These are phyloP conservation scores for Coelinius sp. DNA, from an alignment of 2,888 invertebrate species.

Conservation along the genomic window DNA sequence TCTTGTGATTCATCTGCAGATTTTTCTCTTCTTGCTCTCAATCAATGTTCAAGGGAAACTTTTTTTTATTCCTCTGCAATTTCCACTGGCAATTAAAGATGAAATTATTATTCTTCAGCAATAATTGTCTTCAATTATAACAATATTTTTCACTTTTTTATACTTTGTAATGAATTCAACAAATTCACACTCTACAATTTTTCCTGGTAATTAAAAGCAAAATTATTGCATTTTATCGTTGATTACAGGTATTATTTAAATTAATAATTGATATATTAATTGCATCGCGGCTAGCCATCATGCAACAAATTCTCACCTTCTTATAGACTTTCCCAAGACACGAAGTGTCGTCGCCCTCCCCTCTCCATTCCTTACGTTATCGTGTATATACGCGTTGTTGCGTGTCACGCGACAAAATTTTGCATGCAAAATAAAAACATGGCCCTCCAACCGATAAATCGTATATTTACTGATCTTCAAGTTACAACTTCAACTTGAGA, in stretches of 20 bases:
- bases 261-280: constrained; percentile 19
- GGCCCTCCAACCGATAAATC: not conserved
- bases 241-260: not conserved
- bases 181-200: not conserved
- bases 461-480: constrained; percentile 16
- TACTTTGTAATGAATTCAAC: not conserved
- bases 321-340: not conserved
- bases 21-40: too few relatives aligned
- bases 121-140: not conserved
- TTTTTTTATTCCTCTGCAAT: not conserved
- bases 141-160: not conserved
- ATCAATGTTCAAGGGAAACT: not conserved
- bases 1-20: not conserved
- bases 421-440: constrained; percentile 15
- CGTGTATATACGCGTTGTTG: constrained; percentile 31
- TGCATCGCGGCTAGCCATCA: not conserved
- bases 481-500: not conserved
- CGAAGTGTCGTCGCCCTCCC: constrained; percentile 30
- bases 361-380: not conserved
- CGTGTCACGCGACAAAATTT: constrained; percentile 30
- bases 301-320: constrained; percentile 22
- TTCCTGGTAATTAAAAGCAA: not conserved
- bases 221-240: not conserved
- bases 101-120: not conserved
- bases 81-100: not conserved